Evolutionary conservation across 2,888 invertebrate genomes (phyloP).

Genomic region (Buathra laborator): DNA sequence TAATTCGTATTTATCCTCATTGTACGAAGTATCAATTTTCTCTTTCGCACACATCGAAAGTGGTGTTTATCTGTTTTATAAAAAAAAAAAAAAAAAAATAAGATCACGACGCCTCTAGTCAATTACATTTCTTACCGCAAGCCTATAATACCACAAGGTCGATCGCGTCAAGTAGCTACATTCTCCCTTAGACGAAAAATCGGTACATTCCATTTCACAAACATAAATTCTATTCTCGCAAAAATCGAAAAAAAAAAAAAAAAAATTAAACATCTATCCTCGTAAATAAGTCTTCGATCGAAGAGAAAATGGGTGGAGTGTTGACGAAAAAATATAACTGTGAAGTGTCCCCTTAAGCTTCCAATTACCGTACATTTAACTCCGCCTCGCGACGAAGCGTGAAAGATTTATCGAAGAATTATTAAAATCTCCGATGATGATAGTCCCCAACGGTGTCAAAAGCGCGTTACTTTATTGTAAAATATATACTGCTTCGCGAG

Average conservation of each 20-base stretch:
- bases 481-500: not conserved
- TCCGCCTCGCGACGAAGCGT: slow-evolving; percentile 11
- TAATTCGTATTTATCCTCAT: not conserved
- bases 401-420: slow-evolving; percentile 46
- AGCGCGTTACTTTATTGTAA: slow-evolving; percentile 25
- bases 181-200: not conserved
- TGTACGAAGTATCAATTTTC: not conserved
- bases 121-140: not conserved
- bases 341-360: slow-evolving; percentile 1
- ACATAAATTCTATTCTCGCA: not conserved
- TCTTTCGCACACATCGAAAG: not conserved
- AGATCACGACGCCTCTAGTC: not conserved
- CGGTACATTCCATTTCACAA: not conserved
- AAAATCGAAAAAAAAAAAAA: not conserved
- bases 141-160: not conserved
- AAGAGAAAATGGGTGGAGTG: not conserved
- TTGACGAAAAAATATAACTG: not conserved
- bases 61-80: not conserved
- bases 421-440: slow-evolving; percentile 24
- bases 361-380: slow-evolving; percentile 9
- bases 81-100: not conserved
- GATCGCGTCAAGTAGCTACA: not conserved
- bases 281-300: not conserved
- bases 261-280: not conserved
- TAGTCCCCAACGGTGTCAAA: not conserved